Base-by-base conservation (phyloP, 2,888 invertebrate species). In the Proisotoma minuta region DNA sequence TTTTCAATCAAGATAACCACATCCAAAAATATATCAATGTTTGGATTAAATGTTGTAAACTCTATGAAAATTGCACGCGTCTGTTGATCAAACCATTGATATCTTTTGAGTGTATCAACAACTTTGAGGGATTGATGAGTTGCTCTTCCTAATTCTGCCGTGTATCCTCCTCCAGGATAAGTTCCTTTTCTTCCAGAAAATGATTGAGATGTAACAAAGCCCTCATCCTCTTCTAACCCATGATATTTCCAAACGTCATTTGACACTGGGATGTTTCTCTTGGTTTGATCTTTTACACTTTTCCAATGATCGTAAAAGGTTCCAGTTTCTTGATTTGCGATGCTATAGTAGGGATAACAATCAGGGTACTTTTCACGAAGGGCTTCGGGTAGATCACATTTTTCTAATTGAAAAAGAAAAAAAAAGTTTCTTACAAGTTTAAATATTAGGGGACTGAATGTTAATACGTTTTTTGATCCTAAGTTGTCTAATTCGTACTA, bases 131-230 rank as follows among this genome's bases (percentile, higher is more conserved):
- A 60, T 34, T 67, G 50, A 2, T 51, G 53, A 2, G 29, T 28
- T 12, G 2, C 60, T 54, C 63, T 48, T 27, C 70, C 70, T 1
- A 70, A 51, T 18, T 70, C 64, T 1, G 64, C 52, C 10, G 65
- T 57, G n/a, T 65, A 70, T 0, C 70, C 70, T 10, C 67, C 67
- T 8, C 65, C 70, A 23, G 65, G 65, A 47, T 70, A 70, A 15
- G 1, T 53, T n/a, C 50, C 64, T 28, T 60, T 57, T 2, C 48
- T 15, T 12, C 70, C 70, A 1, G 8, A 22, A 4, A 52, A 51
- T 15, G 48, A 10, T 8, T 59, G 27, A 5, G 69, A 60, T 2
- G 26, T 10, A 12, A 26, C 26, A 20, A 47, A 56, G 5, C 5
- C n/a, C 18, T 43, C 18, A 18, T 3, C 18, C 4, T 5, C 20